phyloP scores from a whole-genome alignment of 1,140 invertebrate species.

The Nasonia longicornis region DNA sequence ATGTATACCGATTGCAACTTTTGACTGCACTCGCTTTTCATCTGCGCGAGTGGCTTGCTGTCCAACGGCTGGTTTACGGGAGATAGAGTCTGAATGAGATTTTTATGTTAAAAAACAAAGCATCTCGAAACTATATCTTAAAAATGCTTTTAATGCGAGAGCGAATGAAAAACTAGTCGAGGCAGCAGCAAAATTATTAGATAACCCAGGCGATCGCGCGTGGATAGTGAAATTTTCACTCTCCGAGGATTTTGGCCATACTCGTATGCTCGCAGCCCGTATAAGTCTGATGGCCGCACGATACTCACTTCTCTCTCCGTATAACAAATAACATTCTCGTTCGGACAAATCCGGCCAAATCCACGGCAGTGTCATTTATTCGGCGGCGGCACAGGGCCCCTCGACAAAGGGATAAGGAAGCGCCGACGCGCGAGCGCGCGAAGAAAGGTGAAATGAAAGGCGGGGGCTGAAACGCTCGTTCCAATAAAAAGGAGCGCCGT shows the following conservation, averaged over 20 bases:
- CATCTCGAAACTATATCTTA: no score
- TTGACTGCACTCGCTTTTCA: no score
- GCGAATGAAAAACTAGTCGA: background rate
- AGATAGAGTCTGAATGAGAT: no score
- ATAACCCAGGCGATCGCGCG: background rate
- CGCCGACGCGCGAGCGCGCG: background rate
- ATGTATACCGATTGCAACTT: no score
- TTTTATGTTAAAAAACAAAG: no score
- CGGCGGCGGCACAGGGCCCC: background rate
- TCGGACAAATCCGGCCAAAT: slow-evolving; percentile 37
- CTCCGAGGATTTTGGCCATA: background rate
- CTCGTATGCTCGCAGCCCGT: background rate
- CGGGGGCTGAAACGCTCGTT: background rate
- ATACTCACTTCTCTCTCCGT: background rate
- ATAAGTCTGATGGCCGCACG: background rate
- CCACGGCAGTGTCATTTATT: slow-evolving; percentile 35
- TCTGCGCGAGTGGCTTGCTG: no score
- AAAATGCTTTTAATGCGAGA: background rate
- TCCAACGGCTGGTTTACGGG: no score
- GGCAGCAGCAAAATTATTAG: background rate
- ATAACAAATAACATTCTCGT: slow-evolving; percentile 40
- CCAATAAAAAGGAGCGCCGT: slow-evolving; percentile 2
- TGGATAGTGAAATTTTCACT: slow-evolving; percentile 4
- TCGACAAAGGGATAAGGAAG: slow-evolving; percentile 2
- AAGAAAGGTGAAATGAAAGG: background rate